phyloP scores from a whole-genome alignment of 2,113 vertebrate genomes.

The Chloropsis hardwickii region DNA sequence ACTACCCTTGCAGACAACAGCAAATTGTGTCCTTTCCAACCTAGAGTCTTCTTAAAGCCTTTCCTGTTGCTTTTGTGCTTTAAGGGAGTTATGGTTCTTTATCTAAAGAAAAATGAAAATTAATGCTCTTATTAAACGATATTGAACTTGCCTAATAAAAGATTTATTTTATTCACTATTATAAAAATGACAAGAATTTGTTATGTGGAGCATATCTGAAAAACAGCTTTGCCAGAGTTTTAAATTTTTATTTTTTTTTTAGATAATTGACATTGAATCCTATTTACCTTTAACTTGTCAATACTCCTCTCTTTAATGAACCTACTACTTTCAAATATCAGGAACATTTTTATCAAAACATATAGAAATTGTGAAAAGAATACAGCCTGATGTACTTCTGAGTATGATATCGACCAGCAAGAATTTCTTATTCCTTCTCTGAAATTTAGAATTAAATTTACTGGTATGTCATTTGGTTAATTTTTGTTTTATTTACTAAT shows the following conservation, averaged over 20 bases:
- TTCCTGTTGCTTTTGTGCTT: neutral
- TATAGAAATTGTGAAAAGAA: neutral
- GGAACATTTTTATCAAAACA: neutral
- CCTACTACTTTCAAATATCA: neutral
- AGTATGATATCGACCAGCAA: neutral
- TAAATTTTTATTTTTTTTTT: neutral
- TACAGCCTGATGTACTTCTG: neutral
- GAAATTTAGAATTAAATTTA: neutral
- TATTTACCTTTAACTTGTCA: neutral
- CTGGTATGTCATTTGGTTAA: neutral
- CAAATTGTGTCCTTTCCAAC: neutral
- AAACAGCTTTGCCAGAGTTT: neutral
- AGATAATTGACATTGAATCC: neutral
- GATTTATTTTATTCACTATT: neutral
- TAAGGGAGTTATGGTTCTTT: neutral
- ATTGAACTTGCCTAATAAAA: neutral
- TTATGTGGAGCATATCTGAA: neutral
- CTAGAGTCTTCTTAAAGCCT: neutral
- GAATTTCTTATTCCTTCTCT: neutral
- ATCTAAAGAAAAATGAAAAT: neutral
- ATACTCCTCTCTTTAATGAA: neutral
- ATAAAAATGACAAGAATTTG: neutral
- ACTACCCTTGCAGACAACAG: neutral
- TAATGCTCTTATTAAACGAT: neutral
- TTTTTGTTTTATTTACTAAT: neutral